phyloP scores from a whole-genome alignment of 1,140 invertebrate genomes.

The Eciton burchellii region DNA sequence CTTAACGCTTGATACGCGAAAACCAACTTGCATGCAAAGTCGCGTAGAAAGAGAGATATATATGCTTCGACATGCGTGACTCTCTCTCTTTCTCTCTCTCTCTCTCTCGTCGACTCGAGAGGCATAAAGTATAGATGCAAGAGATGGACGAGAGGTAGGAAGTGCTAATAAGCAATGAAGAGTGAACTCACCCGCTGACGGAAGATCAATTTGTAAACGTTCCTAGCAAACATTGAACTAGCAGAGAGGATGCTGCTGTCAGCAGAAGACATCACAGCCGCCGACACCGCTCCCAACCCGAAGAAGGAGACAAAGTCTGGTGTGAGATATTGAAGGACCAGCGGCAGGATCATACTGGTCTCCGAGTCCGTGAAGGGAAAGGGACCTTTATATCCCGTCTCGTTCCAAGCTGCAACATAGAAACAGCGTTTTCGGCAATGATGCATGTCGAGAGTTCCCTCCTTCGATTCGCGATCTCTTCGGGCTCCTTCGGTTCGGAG shows the following conservation, averaged over 20 bases:
- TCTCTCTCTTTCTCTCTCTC: too few species aligned
- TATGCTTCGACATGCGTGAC: conserved; percentile 13
- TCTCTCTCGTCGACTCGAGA: conserved; percentile 12
- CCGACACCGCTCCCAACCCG: conserved; percentile 98
- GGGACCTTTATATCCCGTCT: conserved; percentile 92
- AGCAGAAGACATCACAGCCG: conserved; percentile 99
- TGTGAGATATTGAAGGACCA: conserved; percentile 98
- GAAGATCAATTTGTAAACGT: conserved; percentile 98
- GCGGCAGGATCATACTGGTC: conserved; percentile 97
- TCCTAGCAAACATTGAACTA: conserved; percentile 99
- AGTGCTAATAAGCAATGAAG: conserved; percentile 3
- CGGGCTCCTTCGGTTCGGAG: too few species aligned
- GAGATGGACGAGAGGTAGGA: background rate
- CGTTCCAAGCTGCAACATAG: conserved; percentile 93
- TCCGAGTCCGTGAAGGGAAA: conserved; percentile 91
- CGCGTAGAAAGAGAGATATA: conserved; percentile 3
- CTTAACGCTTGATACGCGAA: background rate
- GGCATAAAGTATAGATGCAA: conserved; percentile 10
- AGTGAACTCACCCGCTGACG: conserved; percentile 91
- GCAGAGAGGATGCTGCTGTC: conserved; percentile 99
- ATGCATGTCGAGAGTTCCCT: too few species aligned
- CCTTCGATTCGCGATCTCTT: background rate
- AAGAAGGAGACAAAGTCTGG: conserved; percentile 98
- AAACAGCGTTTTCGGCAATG: conserved; percentile 29
- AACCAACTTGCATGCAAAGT: background rate